A percentile compares a stretch with the other conserved stretches of the same genome.
phyloP scores from a whole-genome alignment of 2,797 vertebrate species.

The Typhlichthys eigenmanni region DNA sequence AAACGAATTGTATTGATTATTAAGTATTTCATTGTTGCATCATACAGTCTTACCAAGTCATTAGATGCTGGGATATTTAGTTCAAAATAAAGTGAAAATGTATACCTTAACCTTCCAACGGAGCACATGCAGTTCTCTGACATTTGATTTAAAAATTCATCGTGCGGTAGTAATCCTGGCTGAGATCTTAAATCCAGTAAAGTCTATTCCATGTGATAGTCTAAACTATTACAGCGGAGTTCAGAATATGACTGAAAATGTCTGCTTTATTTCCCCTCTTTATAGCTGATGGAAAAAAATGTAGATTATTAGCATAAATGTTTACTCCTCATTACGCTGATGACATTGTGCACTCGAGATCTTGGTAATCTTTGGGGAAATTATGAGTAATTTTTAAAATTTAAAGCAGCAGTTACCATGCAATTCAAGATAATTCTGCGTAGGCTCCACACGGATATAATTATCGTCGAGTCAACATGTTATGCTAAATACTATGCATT shows the following conservation, averaged over 20 bases:
- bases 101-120: constrained; percentile 83
- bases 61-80: background rate
- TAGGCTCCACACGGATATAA: constrained; percentile 99
- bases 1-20: constrained; percentile 11
- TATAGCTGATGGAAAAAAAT: constrained; percentile 99
- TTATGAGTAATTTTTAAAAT: constrained; percentile 99
- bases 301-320: constrained; percentile 99
- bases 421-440: constrained; percentile 99
- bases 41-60: constrained; percentile 7
- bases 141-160: constrained; percentile 52
- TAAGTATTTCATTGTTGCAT: background rate
- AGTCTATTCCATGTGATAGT: constrained; percentile 73
- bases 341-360: constrained; percentile 99
- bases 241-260: constrained; percentile 96
- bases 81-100: constrained; percentile 58
- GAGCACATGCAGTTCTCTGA: constrained; percentile 68
- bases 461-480: constrained; percentile 99
- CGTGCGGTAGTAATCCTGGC: background rate
- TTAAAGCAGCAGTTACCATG: constrained; percentile 99
- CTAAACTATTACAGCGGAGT: constrained; percentile 85
- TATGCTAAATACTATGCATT: constrained; percentile 99
- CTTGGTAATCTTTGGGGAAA: constrained; percentile 99
- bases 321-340: constrained; percentile 99
- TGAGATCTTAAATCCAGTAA: constrained; percentile 79
- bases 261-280: constrained; percentile 99